phyloP scores from a whole-genome alignment of 2,113 vertebrate species.

The Okapia johnstoni region DNA sequence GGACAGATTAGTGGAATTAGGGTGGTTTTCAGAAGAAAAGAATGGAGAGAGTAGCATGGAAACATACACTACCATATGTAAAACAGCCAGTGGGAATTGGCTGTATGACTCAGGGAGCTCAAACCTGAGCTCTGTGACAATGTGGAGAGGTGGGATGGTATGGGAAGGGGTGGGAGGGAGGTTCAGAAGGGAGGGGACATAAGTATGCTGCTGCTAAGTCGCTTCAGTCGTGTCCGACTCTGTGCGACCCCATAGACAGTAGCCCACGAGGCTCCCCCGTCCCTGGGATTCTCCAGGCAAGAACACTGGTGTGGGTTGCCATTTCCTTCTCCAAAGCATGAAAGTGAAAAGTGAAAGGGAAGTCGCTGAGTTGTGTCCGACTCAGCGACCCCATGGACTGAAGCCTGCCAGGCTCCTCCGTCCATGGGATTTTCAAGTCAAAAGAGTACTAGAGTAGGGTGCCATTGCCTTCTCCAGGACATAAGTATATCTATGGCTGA shows the following conservation, averaged over 20 bases:
- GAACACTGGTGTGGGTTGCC: no score
- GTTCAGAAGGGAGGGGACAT: not conserved
- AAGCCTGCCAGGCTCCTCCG: no score
- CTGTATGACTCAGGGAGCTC: not conserved
- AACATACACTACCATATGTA: not conserved
- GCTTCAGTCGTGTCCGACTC: no score
- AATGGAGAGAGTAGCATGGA: not conserved
- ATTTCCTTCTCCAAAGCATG: no score
- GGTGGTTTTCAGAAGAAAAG: not conserved
- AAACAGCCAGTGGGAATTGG: not conserved
- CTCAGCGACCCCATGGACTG: no score
- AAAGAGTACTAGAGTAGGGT: no score
- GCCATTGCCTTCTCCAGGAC: not conserved
- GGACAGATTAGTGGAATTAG: not conserved
- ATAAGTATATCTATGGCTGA: not conserved
- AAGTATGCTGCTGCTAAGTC: not conserved
- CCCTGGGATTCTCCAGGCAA: no score
- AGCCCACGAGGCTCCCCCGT: no score
- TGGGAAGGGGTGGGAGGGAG: not conserved
- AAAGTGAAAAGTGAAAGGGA: no score
- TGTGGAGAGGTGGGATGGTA: not conserved
- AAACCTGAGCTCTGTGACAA: not conserved
- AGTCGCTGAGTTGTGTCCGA: no score
- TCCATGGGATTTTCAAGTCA: no score
- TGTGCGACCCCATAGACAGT: no score